Evolutionary conservation across 1,140 invertebrate genomes (phyloP).

Genomic region (Frieseomelitta varia): DNA sequence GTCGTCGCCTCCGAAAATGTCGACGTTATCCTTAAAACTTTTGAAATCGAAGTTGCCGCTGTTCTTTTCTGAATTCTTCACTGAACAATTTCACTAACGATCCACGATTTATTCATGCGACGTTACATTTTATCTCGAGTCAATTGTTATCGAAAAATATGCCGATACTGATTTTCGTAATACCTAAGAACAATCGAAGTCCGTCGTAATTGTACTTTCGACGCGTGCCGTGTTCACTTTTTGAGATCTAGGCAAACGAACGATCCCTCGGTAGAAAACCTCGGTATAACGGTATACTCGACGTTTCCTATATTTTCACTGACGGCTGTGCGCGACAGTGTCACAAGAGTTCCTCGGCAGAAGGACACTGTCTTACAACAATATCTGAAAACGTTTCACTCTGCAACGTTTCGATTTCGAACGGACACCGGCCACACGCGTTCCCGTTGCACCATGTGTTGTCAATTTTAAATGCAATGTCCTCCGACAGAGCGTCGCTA

Average conservation of each 20-base stretch:
- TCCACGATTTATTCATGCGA: neutral
- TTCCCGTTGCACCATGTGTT: neutral
- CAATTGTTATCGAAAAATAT: neutral
- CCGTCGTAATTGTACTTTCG: constrained; percentile 31
- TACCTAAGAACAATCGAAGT: neutral
- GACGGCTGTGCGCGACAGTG: constrained; percentile 36
- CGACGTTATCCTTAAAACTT: constrained; percentile 24
- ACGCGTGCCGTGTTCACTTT: constrained; percentile 36
- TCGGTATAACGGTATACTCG: constrained; percentile 47
- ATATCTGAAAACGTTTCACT: neutral
- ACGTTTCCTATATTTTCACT: constrained; percentile 52
- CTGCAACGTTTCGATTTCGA: too few relatives aligned
- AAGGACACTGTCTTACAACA: neutral
- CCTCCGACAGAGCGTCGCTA: neutral
- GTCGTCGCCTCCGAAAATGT: neutral
- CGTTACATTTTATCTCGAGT: neutral
- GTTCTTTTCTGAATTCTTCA: neutral
- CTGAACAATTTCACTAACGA: constrained; percentile 20
- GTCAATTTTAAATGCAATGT: neutral
- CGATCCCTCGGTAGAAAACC: constrained; percentile 16
- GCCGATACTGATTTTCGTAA: neutral
- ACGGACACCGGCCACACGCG: neutral
- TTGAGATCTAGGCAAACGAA: constrained; percentile 52
- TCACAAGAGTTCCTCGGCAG: constrained; percentile 17
- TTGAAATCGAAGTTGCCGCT: neutral